Conservation (phyloP, 2,113 vertebrate species). For the rat (Rattus norvegicus) region DNA sequence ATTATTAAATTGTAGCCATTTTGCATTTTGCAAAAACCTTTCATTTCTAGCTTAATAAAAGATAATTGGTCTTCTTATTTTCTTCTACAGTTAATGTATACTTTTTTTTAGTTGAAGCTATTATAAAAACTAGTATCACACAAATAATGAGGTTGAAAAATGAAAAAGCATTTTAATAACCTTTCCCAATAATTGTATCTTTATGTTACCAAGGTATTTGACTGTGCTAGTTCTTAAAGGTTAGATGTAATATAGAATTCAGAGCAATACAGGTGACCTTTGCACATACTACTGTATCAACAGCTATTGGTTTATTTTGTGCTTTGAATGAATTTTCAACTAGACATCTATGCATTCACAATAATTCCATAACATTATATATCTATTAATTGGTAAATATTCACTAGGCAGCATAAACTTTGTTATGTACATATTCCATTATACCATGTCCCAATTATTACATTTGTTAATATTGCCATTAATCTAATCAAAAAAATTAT, state of each 20-base stretch:
- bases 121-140: not conserved
- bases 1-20: not conserved
- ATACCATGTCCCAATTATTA: not conserved
- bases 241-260: not conserved
- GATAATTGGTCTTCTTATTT: not conserved
- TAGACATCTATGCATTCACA: not conserved
- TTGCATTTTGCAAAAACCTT: constrained; percentile 14
- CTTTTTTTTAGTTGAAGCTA: not conserved
- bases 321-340: not conserved
- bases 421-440: not conserved
- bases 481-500: constrained; percentile 7
- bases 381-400: not conserved
- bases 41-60: not conserved
- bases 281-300: not conserved
- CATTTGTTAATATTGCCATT: not conserved
- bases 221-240: not conserved
- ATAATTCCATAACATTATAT: not conserved
- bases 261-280: constrained; percentile 23
- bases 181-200: constrained; percentile 21
- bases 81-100: not conserved
- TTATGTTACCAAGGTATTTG: not conserved
- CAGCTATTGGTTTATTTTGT: not conserved
- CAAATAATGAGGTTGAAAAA: constrained; percentile 21
- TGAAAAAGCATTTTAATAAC: not conserved
- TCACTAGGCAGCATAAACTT: not conserved